Conservation (phyloP, 1,140 invertebrate genomes). For the Drosophila murphyi region DNA sequence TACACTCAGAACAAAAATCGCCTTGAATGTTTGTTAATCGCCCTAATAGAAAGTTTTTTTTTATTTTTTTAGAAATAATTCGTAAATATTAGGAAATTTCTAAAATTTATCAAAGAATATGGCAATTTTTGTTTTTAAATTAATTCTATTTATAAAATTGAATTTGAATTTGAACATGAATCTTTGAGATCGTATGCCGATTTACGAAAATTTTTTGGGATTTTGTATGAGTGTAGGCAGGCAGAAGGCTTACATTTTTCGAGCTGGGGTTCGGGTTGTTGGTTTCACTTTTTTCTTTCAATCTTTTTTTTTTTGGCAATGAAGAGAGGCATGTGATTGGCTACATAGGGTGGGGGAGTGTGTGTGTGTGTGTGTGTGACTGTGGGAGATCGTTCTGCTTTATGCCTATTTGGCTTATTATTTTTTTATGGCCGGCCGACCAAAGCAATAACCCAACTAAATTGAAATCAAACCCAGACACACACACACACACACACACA, state of each 20-base stretch:
- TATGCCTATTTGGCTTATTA: slow-evolving; percentile 74
- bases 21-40: too few species aligned
- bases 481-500: slow-evolving; percentile 26
- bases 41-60: too few species aligned
- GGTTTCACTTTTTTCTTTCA: not conserved
- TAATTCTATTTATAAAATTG: too few species aligned
- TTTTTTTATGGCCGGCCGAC: slow-evolving; percentile 64
- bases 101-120: too few species aligned
- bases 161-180: too few species aligned
- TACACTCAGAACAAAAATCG: not conserved
- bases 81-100: too few species aligned
- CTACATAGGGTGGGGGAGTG: not conserved
- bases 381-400: slow-evolving; percentile 51
- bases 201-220: too few species aligned
- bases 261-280: slow-evolving; percentile 4
- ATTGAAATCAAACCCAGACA: slow-evolving; percentile 76
- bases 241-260: slow-evolving; percentile 10
- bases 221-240: slow-evolving; percentile 1
- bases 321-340: not conserved
- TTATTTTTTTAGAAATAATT: too few species aligned
- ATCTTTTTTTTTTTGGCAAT: slow-evolving; percentile 9
- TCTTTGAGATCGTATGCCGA: too few species aligned
- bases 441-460: slow-evolving; percentile 72
- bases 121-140: too few species aligned
- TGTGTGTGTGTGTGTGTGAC: not conserved